Evolutionary conservation across 2,113 vertebrate genomes (phyloP), one percentile per base, ranked within the genome.

Genomic region (Atractosteus spatula): DNA sequence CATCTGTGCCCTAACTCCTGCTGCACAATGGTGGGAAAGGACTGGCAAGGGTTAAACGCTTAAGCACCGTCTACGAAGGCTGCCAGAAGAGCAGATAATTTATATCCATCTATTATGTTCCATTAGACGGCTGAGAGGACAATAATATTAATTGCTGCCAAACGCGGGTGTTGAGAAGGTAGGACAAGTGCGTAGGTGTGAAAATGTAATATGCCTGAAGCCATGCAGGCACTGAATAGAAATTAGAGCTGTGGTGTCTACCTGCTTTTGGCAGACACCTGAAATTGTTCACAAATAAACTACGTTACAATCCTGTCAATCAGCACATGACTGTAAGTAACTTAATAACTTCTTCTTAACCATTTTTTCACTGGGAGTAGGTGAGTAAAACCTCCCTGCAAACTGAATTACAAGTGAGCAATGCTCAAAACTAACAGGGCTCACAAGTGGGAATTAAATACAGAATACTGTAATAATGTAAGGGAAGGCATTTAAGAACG

Each of bases 131-230:
- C 81, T 29, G 29, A n/a, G 7, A 82, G 83, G 64, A 84, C 74
- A 84, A 84, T 74, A 84, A 83, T 79, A 81, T 41, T 42, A 8
- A 13, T 14, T n/a, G 51, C 76, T 79, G 76, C 84, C 84, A 82
- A 85, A 70, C 12, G 13, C 8, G 3, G 5, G 8, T 10, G 41
- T 65, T 65, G 11, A 12, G 44, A 42, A 42, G 62, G 8, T 13
- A 43, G 62, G 62, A 65, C 62, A 41, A 41, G 62, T 29, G 62
- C 41, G 2, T 43, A 29, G 29, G 17, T 41, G 17, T 10, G 16
- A 41, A 62, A 16, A 62, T 8, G 61, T 8, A 65, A 65, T 42
- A 65, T 65, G 62, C 62, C 62, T 42, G 44, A 42, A 65, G 41
- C 29, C 11, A 43, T 8, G 16, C 11, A 3, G 4, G 41, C 11